These are phyloP conservation scores for Bombus confusus DNA, from an alignment of 1,140 invertebrate species.

Conservation along the genomic window DNA sequence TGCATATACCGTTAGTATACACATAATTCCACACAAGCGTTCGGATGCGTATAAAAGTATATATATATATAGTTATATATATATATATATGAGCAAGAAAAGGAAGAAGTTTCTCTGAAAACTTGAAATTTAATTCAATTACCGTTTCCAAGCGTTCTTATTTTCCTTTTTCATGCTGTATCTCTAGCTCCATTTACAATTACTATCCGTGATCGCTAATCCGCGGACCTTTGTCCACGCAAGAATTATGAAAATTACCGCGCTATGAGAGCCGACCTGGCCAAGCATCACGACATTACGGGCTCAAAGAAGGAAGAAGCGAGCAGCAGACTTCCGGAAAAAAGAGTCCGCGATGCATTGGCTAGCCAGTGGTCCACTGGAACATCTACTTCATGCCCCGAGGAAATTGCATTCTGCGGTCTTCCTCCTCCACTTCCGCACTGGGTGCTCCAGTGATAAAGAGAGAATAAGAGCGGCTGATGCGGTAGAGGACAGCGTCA, in stretches of 20 bases:
- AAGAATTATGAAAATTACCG: conserved; percentile 38
- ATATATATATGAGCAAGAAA: too few species aligned
- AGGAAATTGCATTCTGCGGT: conserved; percentile 70
- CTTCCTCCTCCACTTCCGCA: conserved; percentile 47
- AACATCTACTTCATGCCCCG: conserved; percentile 54
- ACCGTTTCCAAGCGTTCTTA: not conserved
- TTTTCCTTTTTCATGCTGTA: not conserved
- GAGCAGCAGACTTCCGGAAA: conserved; percentile 16
- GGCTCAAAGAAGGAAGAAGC: not conserved
- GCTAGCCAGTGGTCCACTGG: conserved; percentile 30
- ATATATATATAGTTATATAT: too few species aligned
- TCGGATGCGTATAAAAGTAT: too few species aligned
- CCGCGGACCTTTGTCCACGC: too few species aligned
- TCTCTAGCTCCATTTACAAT: not conserved
- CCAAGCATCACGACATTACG: conserved; percentile 3
- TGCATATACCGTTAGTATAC: too few species aligned
- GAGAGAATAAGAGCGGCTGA: conserved; percentile 53
- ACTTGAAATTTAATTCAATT: not conserved
- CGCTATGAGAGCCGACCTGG: not conserved
- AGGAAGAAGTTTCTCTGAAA: not conserved
- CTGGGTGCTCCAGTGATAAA: conserved; percentile 54
- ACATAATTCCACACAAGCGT: too few species aligned
- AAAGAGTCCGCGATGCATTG: not conserved
- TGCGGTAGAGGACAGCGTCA: not conserved
- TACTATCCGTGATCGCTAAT: not conserved